Conservation (phyloP, 2,797 vertebrate genomes). For the Leuciscus waleckii region DNA sequence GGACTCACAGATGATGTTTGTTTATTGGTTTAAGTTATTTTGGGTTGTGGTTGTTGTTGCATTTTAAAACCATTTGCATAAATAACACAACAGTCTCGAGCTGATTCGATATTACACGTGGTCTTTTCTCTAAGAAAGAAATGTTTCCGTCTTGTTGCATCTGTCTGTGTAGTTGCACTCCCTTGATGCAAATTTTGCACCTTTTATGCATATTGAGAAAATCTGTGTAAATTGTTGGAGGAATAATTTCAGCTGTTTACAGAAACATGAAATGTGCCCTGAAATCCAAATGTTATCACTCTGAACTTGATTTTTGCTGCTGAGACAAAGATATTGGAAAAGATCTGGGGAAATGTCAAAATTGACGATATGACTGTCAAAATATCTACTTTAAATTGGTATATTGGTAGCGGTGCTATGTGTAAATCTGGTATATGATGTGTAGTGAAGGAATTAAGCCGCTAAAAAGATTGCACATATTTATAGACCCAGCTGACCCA, state of each 20-base stretch:
- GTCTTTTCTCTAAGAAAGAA: conserved; percentile 4
- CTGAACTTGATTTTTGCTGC: not conserved
- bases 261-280: not conserved
- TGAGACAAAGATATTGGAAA: conserved; percentile 2
- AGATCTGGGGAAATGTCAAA: not conserved
- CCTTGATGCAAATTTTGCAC: conserved; percentile 11
- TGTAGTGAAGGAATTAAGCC: conserved; percentile 5
- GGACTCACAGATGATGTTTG: conserved; percentile 2
- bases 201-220: not conserved
- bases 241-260: not conserved
- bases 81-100: conserved; percentile 6
- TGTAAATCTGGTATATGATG: not conserved
- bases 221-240: not conserved
- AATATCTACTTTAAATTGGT: not conserved
- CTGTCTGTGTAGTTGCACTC: not conserved
- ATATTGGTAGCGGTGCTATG: not conserved
- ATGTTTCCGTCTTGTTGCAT: not conserved
- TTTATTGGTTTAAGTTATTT: conserved; percentile 7
- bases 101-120: not conserved
- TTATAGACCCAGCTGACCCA: not conserved
- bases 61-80: conserved; percentile 21
- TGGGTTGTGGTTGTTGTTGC: not conserved
- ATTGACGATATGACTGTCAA: not conserved
- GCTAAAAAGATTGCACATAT: not conserved
- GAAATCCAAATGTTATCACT: not conserved